phyloP scores from a whole-genome alignment of 2,113 vertebrate species.

The Cynoglossus semilaevis region DNA sequence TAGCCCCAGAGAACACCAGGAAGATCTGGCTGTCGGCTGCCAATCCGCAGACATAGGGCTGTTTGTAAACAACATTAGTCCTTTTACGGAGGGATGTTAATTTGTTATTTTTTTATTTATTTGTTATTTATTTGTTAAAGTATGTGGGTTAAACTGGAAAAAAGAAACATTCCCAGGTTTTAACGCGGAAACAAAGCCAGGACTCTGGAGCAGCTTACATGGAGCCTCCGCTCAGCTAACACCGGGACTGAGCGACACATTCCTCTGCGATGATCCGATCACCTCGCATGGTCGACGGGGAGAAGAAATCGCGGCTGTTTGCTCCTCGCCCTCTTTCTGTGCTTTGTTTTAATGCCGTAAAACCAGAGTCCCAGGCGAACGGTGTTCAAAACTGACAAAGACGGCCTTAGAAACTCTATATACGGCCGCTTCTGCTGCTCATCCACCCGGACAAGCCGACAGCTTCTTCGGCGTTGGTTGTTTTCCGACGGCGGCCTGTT shows the following conservation, averaged over 20 bases:
- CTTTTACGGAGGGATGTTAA: no score
- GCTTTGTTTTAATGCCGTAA: conserved; percentile 2
- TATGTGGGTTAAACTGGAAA: not conserved
- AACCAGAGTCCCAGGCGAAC: not conserved
- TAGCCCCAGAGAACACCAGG: conserved; percentile 1
- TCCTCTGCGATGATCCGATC: conserved; percentile 38
- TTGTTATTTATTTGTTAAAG: not conserved
- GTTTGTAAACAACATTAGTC: no score
- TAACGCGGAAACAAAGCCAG: conserved; percentile 5
- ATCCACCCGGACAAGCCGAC: not conserved
- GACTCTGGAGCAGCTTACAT: conserved; percentile 57
- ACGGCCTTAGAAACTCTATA: not conserved
- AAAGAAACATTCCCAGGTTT: not conserved
- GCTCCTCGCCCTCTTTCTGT: not conserved
- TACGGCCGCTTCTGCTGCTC: not conserved
- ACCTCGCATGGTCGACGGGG: conserved; percentile 35
- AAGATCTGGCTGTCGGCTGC: not conserved
- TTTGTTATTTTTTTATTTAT: no score
- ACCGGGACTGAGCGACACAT: conserved; percentile 45
- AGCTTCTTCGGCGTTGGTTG: not conserved
- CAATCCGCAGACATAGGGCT: no score
- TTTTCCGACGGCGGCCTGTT: conserved; percentile 14
- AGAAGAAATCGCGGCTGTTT: conserved; percentile 18
- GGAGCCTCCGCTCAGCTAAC: conserved; percentile 52
- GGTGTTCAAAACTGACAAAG: not conserved